Conservation (phyloP, 2,797 vertebrate genomes). For the Crypturellus tataupa region DNA sequence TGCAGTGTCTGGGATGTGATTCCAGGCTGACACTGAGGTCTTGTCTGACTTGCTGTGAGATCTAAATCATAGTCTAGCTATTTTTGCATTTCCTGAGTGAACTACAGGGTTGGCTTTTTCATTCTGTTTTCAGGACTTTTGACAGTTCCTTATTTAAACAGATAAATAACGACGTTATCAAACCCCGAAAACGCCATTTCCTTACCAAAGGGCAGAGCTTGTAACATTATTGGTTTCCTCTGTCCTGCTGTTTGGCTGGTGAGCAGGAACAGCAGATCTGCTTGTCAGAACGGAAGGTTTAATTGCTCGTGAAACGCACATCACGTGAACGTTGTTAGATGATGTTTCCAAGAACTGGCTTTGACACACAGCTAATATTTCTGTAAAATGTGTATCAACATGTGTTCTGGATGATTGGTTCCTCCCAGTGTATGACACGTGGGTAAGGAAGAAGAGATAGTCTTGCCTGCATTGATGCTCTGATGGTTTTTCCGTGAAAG, state of each 20-base stretch:
- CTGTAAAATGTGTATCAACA: slow-evolving; percentile 47
- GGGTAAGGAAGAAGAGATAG: neutral
- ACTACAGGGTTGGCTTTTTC: slow-evolving; percentile 25
- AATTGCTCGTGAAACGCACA: slow-evolving; percentile 47
- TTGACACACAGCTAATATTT: slow-evolving; percentile 39
- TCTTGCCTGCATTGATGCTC: neutral
- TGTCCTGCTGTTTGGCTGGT: slow-evolving; percentile 9
- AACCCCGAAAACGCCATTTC: neutral
- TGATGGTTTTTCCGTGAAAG: neutral
- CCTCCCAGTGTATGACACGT: neutral
- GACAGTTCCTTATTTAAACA: neutral
- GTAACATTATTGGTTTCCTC: neutral
- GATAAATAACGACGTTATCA: neutral
- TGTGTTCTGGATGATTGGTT: neutral
- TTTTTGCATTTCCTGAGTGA: slow-evolving; percentile 51
- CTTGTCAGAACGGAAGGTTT: slow-evolving; percentile 19
- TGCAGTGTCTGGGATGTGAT: slow-evolving; percentile 51
- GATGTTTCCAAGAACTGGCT: slow-evolving; percentile 49
- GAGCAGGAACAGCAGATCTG: neutral
- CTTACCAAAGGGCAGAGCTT: neutral
- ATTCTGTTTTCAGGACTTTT: neutral
- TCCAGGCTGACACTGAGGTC: slow-evolving; percentile 61
- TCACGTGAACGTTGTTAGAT: slow-evolving; percentile 6
- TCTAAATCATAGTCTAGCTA: slow-evolving; percentile 52
- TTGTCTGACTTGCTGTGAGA: slow-evolving; percentile 6